Evolutionary conservation across 2,888 invertebrate genomes (phyloP).

Genomic region (Magallana nippona): DNA sequence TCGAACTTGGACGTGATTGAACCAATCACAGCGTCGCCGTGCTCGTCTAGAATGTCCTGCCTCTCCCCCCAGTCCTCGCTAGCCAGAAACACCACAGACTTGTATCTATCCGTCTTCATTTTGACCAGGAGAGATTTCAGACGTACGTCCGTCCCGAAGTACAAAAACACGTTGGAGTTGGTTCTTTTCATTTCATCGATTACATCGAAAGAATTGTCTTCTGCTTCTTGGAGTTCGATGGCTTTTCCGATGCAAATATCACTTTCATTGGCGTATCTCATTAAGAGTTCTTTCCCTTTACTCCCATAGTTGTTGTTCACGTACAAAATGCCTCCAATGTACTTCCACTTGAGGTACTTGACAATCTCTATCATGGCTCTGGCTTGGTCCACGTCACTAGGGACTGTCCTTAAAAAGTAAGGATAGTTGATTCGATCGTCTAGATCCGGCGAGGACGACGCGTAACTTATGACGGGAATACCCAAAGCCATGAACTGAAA

Average conservation of each 20-base stretch:
- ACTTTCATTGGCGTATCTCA: slow-evolving; percentile 56
- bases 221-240: slow-evolving; percentile 59
- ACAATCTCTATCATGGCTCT: slow-evolving; percentile 68
- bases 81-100: slow-evolving; percentile 63
- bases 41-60: slow-evolving; percentile 55
- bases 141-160: slow-evolving; percentile 71
- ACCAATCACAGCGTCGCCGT: slow-evolving; percentile 60
- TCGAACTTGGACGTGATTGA: slow-evolving; percentile 58
- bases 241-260: slow-evolving; percentile 70
- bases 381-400: slow-evolving; percentile 73
- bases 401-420: slow-evolving; percentile 74
- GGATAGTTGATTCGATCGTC: slow-evolving; percentile 71
- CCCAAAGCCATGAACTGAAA: slow-evolving; percentile 63
- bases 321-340: slow-evolving; percentile 69
- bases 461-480: slow-evolving; percentile 71
- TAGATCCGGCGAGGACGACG: slow-evolving; percentile 71
- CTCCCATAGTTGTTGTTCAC: slow-evolving; percentile 74
- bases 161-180: slow-evolving; percentile 69
- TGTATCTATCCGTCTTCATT: slow-evolving; percentile 49
- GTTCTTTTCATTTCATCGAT: slow-evolving; percentile 50
- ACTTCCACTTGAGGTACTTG: slow-evolving; percentile 67
- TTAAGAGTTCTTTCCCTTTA: slow-evolving; percentile 68
- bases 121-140: slow-evolving; percentile 61
- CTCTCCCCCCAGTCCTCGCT: slow-evolving; percentile 72
- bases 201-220: slow-evolving; percentile 53